Evolutionary conservation across 1,140 invertebrate genomes (phyloP), one percentile per base, ranked within the genome.

Genomic region (Drosophila novamexicana): DNA sequence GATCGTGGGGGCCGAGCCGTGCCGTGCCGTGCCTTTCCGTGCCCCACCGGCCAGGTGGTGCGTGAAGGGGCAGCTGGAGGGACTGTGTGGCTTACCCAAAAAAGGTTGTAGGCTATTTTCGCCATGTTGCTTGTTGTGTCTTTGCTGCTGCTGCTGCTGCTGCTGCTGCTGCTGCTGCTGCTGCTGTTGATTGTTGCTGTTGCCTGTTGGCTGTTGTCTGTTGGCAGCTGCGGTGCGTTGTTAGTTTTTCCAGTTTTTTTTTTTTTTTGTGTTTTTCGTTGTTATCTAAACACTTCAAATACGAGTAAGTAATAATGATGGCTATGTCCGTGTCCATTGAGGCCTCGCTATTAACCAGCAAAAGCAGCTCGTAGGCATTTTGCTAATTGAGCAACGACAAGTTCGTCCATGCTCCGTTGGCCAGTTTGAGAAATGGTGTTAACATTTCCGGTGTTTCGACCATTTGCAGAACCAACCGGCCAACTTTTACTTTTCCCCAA

Each of bases 301-400:
- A 65, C 45, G 54, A 56, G 70, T 47, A 59, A 68, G 64, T 69
- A 44, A 79, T 82, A 86, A 79, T 76, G 79, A 88, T 86, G 71
- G 64, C 47, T 67, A 76, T 72, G 64, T 63, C 52, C 63, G 80
- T 59, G 77, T 71, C 63, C 74, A 77, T 57, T 71, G 66, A 75
- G 62, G 74, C 63, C 58, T 68, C 61, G 9, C 70, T 57, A 61
- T 75, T 53, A 57, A 74, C 58, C 57, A 69, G 59, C 77, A 77
- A 57, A 71, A 37, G 22, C 58, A 29, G 73, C 79, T 88, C 45
- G 71, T 75, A 82, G 82, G 83, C 75, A 79, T 88, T 85, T 82
- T 50, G 68, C 79, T 86, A 86, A 86, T 88, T 88, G 83, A 86
- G 79, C 80, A 62, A 77, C 82, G 68, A 79, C 82, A 86, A 81